Evolutionary conservation across 2,797 vertebrate genomes (phyloP), one percentile per base, ranked within the genome.

Genomic region (Ceyx erithaca): DNA sequence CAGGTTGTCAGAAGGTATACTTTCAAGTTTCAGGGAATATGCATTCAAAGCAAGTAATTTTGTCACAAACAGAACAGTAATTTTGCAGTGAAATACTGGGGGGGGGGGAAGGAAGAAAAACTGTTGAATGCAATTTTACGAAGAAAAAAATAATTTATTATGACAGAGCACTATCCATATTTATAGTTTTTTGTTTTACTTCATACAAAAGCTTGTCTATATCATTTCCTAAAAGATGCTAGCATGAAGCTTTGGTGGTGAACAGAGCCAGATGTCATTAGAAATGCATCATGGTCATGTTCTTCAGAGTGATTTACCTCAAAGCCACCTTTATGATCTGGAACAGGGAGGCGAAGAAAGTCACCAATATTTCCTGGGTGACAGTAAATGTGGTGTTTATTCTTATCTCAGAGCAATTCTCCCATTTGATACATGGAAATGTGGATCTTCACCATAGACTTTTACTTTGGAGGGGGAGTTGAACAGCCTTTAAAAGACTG

Each of bases 321-420:
- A 58, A 89, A 89, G 43, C 80, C 79, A 87, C 49, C 58, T 89
- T 51, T 71, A 69, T 78, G 58, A 30, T 80, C 63, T 92, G 66
- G 66, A 83, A 90, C 45, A 20, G 9, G 11, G 25, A 83, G 51
- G 14, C 1, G 1, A 83, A 49, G 48, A 67, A 91, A 80, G 35
- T 75, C 43, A 30, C 8, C 73, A 10, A 46, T 85, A 37, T 70
- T 86, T 91, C 78, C 78, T 82, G 37, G 49, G 55, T 70, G 45
- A 45, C 63, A 92, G 73, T 70, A 87, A 80, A 58, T 59, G 28
- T 31, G 16, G n/a, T 54, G 26, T 87, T 64, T 76, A 20, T 51
- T 62, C 30, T 43, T 64, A 61, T 17, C 22, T 73, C 51, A 64
- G 48, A 70, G 61, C 59, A 68, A 46, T 83, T 67, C 11, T 75